Percentiles rank a stretch among this genome's conserved stretches.
Conservation (phyloP, 2,797 vertebrate species). For the Dendrocincla fuliginosa region DNA sequence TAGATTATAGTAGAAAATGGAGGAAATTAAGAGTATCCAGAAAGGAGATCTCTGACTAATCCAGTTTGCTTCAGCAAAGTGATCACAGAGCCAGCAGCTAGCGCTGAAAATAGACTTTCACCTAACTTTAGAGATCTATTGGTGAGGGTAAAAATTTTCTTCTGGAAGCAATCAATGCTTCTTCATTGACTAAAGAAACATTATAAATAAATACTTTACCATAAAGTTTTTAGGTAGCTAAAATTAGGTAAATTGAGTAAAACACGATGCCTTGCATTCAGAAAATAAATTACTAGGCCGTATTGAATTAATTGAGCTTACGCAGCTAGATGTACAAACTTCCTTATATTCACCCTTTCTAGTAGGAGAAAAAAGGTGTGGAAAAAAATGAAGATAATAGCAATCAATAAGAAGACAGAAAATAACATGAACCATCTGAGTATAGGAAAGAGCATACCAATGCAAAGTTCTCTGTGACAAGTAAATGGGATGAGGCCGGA, state of each 20-base stretch:
- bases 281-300: not conserved
- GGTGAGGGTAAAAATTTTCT: not conserved
- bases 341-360: not conserved
- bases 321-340: fast-evolving
- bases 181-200: not conserved
- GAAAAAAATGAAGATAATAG: not conserved
- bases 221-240: not conserved
- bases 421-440: not conserved
- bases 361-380: not conserved
- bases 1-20: not conserved
- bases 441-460: not conserved
- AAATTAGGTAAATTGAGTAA: not conserved
- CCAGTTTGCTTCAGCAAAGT: not conserved
- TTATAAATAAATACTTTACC: not conserved
- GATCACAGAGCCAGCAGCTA: not conserved
- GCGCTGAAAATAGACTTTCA: not conserved
- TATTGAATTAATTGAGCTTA: not conserved
- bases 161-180: not conserved
- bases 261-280: not conserved
- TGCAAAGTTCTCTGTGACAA: conserved; percentile 1
- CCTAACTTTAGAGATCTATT: not conserved
- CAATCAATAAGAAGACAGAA: not conserved
- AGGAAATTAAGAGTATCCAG: not conserved
- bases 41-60: not conserved
- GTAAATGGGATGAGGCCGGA: not conserved